These are phyloP conservation scores for Periophthalmodon schlosseri DNA, from an alignment of 2,113 vertebrate species.

Conservation along the genomic window DNA sequence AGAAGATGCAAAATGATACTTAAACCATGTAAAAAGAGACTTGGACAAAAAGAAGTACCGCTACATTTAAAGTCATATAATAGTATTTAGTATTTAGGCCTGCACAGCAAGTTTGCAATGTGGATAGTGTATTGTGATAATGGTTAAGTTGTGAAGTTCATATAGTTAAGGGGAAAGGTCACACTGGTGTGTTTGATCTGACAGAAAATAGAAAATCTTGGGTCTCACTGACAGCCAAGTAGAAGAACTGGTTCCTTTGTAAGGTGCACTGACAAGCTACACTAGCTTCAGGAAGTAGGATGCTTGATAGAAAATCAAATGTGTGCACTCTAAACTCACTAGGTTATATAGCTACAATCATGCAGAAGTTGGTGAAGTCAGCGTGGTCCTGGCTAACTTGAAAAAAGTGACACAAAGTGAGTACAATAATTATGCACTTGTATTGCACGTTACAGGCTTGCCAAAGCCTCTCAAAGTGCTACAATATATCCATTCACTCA, in stretches of 20 bases:
- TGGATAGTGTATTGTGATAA: neutral
- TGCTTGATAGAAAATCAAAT: neutral
- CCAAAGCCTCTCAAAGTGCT: too few species aligned
- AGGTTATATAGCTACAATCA: neutral
- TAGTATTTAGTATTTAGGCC: neutral
- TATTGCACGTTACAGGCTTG: too few species aligned
- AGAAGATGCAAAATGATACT: neutral
- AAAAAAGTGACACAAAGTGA: neutral
- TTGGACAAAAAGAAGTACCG: too few species aligned
- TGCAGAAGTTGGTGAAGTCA: neutral
- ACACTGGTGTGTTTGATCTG: neutral
- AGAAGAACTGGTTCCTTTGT: neutral
- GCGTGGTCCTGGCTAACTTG: neutral
- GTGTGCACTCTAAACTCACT: neutral
- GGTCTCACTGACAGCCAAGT: neutral
- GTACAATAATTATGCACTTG: neutral
- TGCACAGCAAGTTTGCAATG: neutral
- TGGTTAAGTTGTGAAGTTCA: neutral
- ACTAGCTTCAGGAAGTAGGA: neutral
- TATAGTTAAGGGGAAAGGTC: neutral
- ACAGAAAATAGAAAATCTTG: neutral
- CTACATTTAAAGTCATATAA: neutral
- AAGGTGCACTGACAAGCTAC: neutral
- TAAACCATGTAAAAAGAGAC: neutral
- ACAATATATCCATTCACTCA: too few species aligned